phyloP scores from a whole-genome alignment of 1,140 invertebrate genomes.

The Paralvinella palmiformis region DNA sequence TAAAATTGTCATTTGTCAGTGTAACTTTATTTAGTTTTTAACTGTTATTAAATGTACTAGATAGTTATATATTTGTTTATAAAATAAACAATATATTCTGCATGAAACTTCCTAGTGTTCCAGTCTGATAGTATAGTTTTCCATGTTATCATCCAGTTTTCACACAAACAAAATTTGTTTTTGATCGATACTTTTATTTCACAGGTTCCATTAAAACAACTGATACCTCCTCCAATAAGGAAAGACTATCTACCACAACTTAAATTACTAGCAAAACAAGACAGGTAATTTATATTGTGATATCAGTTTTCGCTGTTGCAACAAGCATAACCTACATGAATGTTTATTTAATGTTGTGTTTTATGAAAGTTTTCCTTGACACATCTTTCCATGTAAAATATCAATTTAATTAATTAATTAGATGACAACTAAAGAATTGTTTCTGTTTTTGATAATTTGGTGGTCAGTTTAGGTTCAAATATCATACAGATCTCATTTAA shows the following conservation, averaged over 20 bases:
- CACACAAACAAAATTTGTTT: too few relatives aligned
- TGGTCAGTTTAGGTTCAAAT: too few relatives aligned
- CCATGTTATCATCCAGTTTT: too few relatives aligned
- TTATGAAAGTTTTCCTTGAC: not conserved
- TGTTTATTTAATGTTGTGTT: not conserved
- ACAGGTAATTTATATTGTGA: slow-evolving; percentile 31
- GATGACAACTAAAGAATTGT: not conserved
- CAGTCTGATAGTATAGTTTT: too few relatives aligned
- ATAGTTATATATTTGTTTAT: not conserved
- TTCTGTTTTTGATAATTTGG: not conserved
- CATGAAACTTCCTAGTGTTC: too few relatives aligned
- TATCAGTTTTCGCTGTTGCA: slow-evolving; percentile 17
- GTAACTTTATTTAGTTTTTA: not conserved
- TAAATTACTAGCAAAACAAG: slow-evolving; percentile 21
- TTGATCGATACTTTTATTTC: too few relatives aligned
- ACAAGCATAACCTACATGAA: not conserved
- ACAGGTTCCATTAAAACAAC: slow-evolving; percentile 24
- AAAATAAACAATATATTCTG: not conserved
- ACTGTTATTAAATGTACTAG: not conserved
- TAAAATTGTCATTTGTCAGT: not conserved
- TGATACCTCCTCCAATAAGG: slow-evolving; percentile 21
- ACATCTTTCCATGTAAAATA: not conserved
- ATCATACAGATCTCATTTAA: too few relatives aligned
- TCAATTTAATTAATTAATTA: not conserved
- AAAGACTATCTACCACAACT: slow-evolving; percentile 30